phyloP scores from a whole-genome alignment of 2,797 vertebrate species.

The Amniataba percoides region DNA sequence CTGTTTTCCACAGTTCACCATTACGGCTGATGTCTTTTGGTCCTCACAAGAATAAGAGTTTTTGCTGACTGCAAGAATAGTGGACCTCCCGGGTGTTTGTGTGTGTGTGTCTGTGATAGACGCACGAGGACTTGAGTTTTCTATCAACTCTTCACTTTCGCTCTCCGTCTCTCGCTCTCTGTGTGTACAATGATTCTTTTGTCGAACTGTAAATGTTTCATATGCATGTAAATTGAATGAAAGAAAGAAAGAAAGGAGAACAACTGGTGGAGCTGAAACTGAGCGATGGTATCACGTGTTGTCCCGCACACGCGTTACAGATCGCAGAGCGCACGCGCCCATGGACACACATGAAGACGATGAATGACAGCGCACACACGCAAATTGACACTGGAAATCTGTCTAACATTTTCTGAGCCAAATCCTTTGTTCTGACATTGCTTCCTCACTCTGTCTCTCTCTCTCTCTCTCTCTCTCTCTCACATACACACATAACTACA shows the following conservation, averaged over 20 bases:
- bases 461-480: neutral
- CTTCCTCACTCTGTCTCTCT: neutral
- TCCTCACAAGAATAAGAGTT: slow-evolving; percentile 8
- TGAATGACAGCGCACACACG: slow-evolving; percentile 24
- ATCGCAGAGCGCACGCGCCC: slow-evolving; percentile 16
- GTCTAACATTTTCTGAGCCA: slow-evolving; percentile 40
- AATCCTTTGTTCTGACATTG: slow-evolving; percentile 43
- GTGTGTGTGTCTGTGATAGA: neutral
- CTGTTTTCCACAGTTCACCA: neutral
- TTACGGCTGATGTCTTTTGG: neutral
- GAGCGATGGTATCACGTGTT: slow-evolving; percentile 17
- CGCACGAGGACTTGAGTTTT: slow-evolving; percentile 29
- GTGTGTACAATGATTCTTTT: neutral
- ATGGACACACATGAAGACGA: slow-evolving; percentile 13
- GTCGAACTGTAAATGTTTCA: slow-evolving; percentile 22
- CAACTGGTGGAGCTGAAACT: slow-evolving; percentile 24
- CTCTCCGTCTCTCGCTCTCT: neutral
- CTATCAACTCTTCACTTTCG: slow-evolving; percentile 7
- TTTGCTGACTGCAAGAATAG: slow-evolving; percentile 7
- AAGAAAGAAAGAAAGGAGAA: slow-evolving; percentile 25
- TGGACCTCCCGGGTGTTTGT: slow-evolving; percentile 8
- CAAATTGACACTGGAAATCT: slow-evolving; percentile 34
- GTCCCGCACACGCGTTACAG: slow-evolving; percentile 6
- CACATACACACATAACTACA: neutral
- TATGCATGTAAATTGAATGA: neutral